Conservation (phyloP, 2,888 invertebrate species). For the Chironomus tentans region DNA sequence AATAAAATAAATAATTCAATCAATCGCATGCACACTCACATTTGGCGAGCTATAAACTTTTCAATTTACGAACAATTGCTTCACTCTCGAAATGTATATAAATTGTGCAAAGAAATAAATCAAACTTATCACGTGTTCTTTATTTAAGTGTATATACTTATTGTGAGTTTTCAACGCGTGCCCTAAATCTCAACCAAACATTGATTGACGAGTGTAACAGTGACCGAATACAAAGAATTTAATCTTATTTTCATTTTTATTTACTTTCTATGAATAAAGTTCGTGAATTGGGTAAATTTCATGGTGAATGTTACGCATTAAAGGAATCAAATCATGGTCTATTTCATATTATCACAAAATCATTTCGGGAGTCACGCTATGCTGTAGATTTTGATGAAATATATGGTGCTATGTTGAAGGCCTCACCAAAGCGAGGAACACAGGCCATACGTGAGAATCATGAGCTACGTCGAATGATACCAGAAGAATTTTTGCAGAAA, state of each 20-base stretch:
- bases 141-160: no score
- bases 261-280: not conserved
- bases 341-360: slow-evolving; percentile 32
- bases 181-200: not conserved
- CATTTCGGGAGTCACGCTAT: slow-evolving; percentile 35
- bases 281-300: slow-evolving; percentile 35
- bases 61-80: no score
- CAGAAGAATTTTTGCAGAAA: slow-evolving; percentile 33
- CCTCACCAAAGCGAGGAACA: slow-evolving; percentile 30
- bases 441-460: slow-evolving; percentile 24
- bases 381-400: slow-evolving; percentile 26
- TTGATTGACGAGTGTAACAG: slow-evolving; percentile 19
- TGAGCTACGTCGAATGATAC: slow-evolving; percentile 32
- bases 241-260: not conserved
- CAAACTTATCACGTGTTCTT: no score
- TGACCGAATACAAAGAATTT: not conserved
- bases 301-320: slow-evolving; percentile 37
- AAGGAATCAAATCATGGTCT: slow-evolving; percentile 32
- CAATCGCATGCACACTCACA: no score
- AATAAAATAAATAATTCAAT: no score
- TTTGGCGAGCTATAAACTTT: no score
- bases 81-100: no score
- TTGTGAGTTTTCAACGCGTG: not conserved
- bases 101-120: no score
- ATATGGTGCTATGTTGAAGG: slow-evolving; percentile 30